Conservation (phyloP, 2,113 vertebrate genomes). For the Heterochromis multidens region DNA sequence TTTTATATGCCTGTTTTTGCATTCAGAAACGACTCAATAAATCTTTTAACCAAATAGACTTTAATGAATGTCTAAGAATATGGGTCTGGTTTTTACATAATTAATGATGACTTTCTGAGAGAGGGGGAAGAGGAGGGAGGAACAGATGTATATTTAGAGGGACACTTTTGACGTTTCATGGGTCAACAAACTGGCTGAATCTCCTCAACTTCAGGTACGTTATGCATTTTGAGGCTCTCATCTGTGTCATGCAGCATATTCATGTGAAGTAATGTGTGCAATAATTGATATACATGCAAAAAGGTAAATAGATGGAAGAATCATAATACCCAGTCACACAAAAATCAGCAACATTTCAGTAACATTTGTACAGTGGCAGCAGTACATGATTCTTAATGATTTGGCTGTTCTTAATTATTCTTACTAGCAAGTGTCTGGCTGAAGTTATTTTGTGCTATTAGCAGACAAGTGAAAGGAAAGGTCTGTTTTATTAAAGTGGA, state of each 20-base stretch:
- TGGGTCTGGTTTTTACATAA: fast-evolving
- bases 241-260: not conserved
- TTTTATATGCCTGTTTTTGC: not conserved
- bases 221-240: not conserved
- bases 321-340: not conserved
- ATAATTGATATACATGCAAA: not conserved
- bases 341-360: not conserved
- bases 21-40: not conserved
- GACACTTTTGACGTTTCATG: not conserved
- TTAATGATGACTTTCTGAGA: not conserved
- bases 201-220: not conserved
- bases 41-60: not conserved
- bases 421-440: too few species aligned
- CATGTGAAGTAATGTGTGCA: not conserved
- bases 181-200: not conserved
- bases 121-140: not conserved
- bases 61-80: not conserved
- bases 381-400: too few species aligned
- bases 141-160: not conserved
- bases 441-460: too few species aligned
- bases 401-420: too few species aligned
- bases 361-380: not conserved
- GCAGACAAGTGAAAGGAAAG: too few species aligned
- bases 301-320: not conserved
- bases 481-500: not conserved